A percentile compares a stretch with the other conserved stretches of the same genome.
Conservation (phyloP, 2,888 invertebrate species). For the Argynnis bischoffii region DNA sequence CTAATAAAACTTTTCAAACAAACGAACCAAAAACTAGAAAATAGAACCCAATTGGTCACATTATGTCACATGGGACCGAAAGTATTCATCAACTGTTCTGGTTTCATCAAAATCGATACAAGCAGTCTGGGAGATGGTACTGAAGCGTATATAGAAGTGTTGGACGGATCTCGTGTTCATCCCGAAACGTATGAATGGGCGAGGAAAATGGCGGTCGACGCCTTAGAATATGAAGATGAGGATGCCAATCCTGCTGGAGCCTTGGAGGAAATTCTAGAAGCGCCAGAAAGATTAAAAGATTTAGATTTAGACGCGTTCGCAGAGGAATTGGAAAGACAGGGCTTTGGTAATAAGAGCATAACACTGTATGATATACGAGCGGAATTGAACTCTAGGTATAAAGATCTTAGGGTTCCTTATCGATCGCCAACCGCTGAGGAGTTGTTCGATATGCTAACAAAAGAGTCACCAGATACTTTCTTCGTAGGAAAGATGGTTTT, state of each 20-base stretch:
- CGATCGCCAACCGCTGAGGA: conserved; percentile 92
- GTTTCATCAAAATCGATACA: conserved; percentile 99
- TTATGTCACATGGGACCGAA: conserved; percentile 98
- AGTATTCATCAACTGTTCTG: conserved; percentile 99
- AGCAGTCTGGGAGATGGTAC: conserved; percentile 96
- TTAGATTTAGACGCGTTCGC: conserved; percentile 99
- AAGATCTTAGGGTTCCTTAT: conserved; percentile 92
- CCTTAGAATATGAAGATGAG: conserved; percentile 98
- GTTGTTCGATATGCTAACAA: conserved; percentile 96
- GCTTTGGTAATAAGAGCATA: conserved; percentile 94
- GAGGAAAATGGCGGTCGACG: conserved; percentile 99
- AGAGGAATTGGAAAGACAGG: conserved; percentile 96
- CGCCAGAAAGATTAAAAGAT: conserved; percentile 96
- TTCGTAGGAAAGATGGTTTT: conserved; percentile 93
- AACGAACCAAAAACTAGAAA: conserved; percentile 95
- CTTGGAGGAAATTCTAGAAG: conserved; percentile 97
- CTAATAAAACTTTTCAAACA: conserved; percentile 93
- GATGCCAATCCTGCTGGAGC: conserved; percentile 98
- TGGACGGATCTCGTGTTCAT: conserved; percentile 98
- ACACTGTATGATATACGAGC: conserved; percentile 98
- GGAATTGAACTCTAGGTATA: conserved; percentile 96
- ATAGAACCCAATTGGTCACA: conserved; percentile 96
- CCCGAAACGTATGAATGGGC: conserved; percentile 99
- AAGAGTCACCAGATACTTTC: conserved; percentile 97
- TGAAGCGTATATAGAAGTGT: conserved; percentile 96